These are phyloP conservation scores for Champsocephalus esox DNA, from an alignment of 2,797 vertebrate genomes.

Conservation along the genomic window DNA sequence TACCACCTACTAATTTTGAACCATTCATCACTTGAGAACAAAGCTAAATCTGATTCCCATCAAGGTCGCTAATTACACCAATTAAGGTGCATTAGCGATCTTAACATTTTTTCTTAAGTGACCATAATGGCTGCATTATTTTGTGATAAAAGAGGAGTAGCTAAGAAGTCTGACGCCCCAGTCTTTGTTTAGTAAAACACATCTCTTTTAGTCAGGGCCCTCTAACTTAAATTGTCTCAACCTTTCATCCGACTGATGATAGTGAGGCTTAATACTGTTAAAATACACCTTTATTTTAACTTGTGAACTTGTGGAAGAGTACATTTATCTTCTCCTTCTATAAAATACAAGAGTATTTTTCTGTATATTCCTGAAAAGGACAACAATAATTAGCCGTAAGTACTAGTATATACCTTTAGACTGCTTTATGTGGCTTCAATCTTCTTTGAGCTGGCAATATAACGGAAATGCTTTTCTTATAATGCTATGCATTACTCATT, in stretches of 20 bases:
- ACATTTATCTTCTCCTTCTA: too few relatives aligned
- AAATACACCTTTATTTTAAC: neutral
- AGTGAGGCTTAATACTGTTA: neutral
- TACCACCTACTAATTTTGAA: conserved; percentile 7
- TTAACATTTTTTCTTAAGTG: conserved; percentile 58
- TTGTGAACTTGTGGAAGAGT: neutral
- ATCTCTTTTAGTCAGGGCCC: conserved; percentile 9
- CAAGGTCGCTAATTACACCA: conserved; percentile 42
- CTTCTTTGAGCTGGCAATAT: neutral
- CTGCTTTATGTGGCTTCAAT: neutral
- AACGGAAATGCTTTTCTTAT: neutral
- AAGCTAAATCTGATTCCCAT: conserved; percentile 37
- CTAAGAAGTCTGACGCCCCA: conserved; percentile 25
- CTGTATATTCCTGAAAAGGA: too few relatives aligned
- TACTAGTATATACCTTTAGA: neutral
- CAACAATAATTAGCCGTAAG: neutral
- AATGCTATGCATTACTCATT: neutral
- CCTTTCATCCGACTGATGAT: neutral
- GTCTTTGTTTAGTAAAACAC: conserved; percentile 21
- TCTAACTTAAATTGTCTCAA: neutral
- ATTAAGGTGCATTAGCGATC: conserved; percentile 58
- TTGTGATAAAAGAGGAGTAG: conserved; percentile 36
- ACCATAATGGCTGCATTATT: conserved; percentile 55
- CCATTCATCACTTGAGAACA: conserved; percentile 10
- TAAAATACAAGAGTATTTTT: too few relatives aligned